Base-by-base conservation (phyloP, 2,888 invertebrate genomes). In the Tenthredo amoena region DNA sequence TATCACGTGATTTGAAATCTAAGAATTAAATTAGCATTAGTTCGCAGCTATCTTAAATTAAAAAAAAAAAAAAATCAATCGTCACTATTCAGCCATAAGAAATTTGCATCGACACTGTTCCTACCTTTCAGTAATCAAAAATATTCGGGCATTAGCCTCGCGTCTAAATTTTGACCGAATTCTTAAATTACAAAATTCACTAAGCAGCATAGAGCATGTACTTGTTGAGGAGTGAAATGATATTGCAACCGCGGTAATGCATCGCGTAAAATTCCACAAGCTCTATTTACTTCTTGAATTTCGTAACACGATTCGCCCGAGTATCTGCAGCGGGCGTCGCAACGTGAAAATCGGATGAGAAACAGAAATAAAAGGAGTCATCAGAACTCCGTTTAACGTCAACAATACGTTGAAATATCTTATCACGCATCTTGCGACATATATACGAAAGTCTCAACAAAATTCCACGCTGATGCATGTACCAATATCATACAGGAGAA, bases 351-450 rank as follows among this genome's bases (percentile, higher is more conserved):
- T 12, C 34, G 15, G 68, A 10, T 34, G 34, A 7, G 34, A 68
- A 68, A 18, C 1, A 34, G 18, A 34, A 34, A 34, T 68, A 34
- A 68, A 68, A 34, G 15, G 12, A 68, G 15, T 34, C 18, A 18
- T 34, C 6, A 31, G 6, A 18, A 68, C 34, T 74, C 43, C 10
- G 74, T 74, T 43, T 18, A 40, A 43, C 43, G 43, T 74, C n/a
- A 74, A 74, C 43, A 43, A 74, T 74, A 43, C 43, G 43, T 21
- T 47, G 26, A 10, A n/a, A 55, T 47, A 74, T 43, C 74, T 74
- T 74, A 74, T 74, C 74, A 18, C 12, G 74, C 12, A 43, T 74
- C 43, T 74, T 26, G 43, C 47, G 43, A 74, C 68, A 26, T 68
- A 12, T 31, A 40, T 21, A n/a, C n/a, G 34, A 12, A 6, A 50